Evolutionary conservation across 2,888 invertebrate species (phyloP).

Genomic region (Meloe dianella): DNA sequence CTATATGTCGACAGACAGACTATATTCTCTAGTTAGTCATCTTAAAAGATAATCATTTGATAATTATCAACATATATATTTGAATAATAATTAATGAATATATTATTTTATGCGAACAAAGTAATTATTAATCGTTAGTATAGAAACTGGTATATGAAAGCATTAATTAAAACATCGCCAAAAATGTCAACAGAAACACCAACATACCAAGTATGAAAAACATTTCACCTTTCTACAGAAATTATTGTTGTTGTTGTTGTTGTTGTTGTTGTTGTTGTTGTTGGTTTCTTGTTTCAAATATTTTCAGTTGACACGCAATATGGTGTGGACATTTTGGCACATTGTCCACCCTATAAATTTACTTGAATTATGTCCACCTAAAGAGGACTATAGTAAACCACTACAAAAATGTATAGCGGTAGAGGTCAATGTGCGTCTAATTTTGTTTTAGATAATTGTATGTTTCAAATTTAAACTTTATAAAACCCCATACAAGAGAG

Average conservation of each 20-base stretch:
- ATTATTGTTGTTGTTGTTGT: neutral
- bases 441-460: neutral
- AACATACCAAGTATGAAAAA: neutral
- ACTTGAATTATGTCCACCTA: neutral
- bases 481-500: neutral
- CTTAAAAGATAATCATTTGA: neutral
- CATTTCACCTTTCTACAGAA: neutral
- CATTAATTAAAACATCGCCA: constrained; percentile 5
- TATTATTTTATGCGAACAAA: neutral
- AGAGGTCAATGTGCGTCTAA: constrained; percentile 4
- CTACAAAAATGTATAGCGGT: neutral
- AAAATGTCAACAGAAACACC: constrained; percentile 8
- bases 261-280: neutral
- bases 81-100: neutral
- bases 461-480: neutral
- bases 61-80: neutral
- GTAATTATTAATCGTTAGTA: neutral
- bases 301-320: constrained; percentile 5
- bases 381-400: neutral
- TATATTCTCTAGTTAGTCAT: neutral
- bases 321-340: constrained; percentile 10
- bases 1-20: neutral
- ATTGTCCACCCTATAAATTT: constrained; percentile 7
- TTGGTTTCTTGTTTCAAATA: neutral
- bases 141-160: neutral